These are phyloP conservation scores for Pandemis cinnamomeana DNA, from an alignment of 2,888 invertebrate species.

Conservation along the genomic window DNA sequence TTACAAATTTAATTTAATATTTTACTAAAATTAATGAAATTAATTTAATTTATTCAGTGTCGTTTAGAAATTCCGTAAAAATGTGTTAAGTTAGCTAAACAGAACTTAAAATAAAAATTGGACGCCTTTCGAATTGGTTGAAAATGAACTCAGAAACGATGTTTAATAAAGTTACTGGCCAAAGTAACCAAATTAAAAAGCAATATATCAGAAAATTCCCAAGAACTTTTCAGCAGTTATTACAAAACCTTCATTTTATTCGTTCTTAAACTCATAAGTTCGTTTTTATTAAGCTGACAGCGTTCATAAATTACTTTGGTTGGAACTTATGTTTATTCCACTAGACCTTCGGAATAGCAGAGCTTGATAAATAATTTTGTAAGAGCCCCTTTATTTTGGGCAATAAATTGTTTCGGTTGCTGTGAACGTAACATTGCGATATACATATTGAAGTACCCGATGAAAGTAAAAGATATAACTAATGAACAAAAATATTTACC, in stretches of 20 bases:
- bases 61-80: no score
- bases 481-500: no score
- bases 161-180: not conserved
- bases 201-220: constrained; percentile 3
- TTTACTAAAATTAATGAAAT: no score
- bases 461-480: no score
- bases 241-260: not conserved
- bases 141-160: not conserved
- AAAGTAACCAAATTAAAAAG: constrained; percentile 7
- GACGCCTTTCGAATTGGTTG: not conserved
- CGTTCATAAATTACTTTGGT: constrained; percentile 8
- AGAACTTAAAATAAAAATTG: no score
- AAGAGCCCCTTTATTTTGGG: not conserved
- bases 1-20: no score
- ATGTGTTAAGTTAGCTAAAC: no score
- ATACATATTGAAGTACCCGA: no score
- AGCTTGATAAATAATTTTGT: not conserved
- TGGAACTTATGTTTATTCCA: not conserved
- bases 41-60: no score
- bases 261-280: constrained; percentile 7
- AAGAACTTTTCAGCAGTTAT: not conserved
- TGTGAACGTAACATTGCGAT: not conserved
- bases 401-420: not conserved
- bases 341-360: not conserved
- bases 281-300: constrained; percentile 3